These are phyloP conservation scores for Panopea generosa DNA, from an alignment of 2,888 invertebrate genomes.

Conservation along the genomic window DNA sequence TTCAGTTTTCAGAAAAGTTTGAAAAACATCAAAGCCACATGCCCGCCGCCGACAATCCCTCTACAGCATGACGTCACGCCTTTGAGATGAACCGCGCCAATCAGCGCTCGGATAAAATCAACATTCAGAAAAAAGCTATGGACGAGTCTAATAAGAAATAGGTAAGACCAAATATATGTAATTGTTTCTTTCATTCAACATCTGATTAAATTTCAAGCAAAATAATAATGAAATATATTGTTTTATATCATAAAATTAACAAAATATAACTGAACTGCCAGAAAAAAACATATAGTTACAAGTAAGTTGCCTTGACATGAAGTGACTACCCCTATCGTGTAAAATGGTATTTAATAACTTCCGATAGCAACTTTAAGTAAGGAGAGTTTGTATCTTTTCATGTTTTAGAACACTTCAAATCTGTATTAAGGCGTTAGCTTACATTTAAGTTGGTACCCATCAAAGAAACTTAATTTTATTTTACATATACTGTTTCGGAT, in stretches of 20 bases:
- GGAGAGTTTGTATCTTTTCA: constrained; percentile 75
- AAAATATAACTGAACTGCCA: no score
- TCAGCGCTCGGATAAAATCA: constrained; percentile 79
- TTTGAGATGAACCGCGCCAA: constrained; percentile 82
- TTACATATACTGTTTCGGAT: not conserved
- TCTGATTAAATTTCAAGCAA: no score
- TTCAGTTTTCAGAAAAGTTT: constrained; percentile 68
- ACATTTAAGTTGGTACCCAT: constrained; percentile 18
- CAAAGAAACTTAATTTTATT: constrained; percentile 44
- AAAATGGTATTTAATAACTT: constrained; percentile 64
- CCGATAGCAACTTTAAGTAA: constrained; percentile 74
- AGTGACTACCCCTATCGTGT: constrained; percentile 16
- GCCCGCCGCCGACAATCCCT: constrained; percentile 82
- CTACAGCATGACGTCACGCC: constrained; percentile 81
- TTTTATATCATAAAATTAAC: no score
- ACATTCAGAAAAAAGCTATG: constrained; percentile 79
- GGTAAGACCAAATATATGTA: no score
- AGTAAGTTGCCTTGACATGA: not conserved
- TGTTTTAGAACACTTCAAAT: constrained; percentile 58
- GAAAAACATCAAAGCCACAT: constrained; percentile 82
- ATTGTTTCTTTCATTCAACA: no score
- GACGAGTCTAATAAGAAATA: constrained; percentile 66
- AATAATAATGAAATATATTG: no score
- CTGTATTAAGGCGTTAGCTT: constrained; percentile 10
- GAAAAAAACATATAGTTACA: no score